Evolutionary conservation across 2,888 invertebrate species (phyloP).

Genomic region (Agelastica alni): DNA sequence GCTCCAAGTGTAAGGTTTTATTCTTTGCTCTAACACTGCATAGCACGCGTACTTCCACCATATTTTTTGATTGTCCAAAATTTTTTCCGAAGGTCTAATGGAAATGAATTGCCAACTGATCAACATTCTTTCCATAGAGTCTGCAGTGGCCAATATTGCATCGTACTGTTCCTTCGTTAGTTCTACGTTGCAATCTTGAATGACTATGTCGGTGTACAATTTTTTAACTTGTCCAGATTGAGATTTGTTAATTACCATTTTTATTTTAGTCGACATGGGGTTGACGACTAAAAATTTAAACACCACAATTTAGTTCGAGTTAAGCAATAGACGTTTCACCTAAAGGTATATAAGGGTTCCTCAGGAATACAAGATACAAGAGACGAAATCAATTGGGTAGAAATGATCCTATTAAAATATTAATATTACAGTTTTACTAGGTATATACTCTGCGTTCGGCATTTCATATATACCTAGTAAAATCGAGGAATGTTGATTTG

Average conservation of each 20-base stretch:
- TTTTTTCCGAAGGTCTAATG: conserved; percentile 48
- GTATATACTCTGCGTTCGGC: too few species aligned
- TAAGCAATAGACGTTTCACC: too few species aligned
- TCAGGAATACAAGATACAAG: too few species aligned
- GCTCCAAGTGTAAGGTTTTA: conserved; percentile 76
- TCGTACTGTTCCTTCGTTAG: conserved; percentile 74
- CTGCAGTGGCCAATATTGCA: conserved; percentile 62
- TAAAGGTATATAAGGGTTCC: too few species aligned
- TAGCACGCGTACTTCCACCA: conserved; percentile 82
- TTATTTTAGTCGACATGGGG: conserved; percentile 77
- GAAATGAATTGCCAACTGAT: conserved; percentile 64
- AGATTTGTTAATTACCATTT: conserved; percentile 68
- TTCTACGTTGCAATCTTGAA: conserved; percentile 76
- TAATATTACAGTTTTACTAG: too few species aligned
- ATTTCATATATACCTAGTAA: too few species aligned
- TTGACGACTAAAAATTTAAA: conserved; percentile 68
- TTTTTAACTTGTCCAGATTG: conserved; percentile 62
- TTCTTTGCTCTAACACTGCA: conserved; percentile 71
- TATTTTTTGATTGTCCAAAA: conserved; percentile 63
- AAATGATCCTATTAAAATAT: too few species aligned
- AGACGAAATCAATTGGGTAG: too few species aligned
- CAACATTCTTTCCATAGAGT: conserved; percentile 67
- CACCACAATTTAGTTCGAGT: too few species aligned
- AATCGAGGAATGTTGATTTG: too few species aligned
- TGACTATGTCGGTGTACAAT: conserved; percentile 70